Evolutionary conservation across 30 jellyfish, hydroid and myxozoan genomes (phyloP), one percentile per base, ranked within the genome.

Genomic region (Thelohanellus kitauei): DNA sequence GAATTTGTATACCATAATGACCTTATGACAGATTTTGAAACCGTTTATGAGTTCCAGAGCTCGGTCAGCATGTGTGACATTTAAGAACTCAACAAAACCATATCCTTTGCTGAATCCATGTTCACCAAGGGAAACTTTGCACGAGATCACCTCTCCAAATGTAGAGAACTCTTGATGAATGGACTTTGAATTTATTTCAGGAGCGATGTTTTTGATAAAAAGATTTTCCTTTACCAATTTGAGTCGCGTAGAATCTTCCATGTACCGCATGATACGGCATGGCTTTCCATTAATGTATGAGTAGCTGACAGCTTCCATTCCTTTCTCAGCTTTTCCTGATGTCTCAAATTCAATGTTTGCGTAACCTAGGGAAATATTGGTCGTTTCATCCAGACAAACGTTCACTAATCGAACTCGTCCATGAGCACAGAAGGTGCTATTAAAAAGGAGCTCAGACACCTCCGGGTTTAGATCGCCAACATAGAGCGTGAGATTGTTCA

Each of bases 221-320:
- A 75, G 64, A 45, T 75, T 75, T 9, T 88, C 95, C 45, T 54
- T 84, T 23, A 87, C 95, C 50, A 88, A 75, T 33, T 84, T 57
- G 15, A 87, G 83, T 14, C 64, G 89, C 17, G 95, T 48, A 11
- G 95, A 88, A 47, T 75, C 95, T 24, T 88, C 85, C 52, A 63
- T 87, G 0, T 87, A 75, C 95, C 95, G 65, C 95, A 75, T 75
- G 41, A 75, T 75, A 32, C 95, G 54, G 35, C 95, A 75, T 19
- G 95, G 84, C 17, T 88, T 51, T 22, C 95, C 95, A 49, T 75
- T 75, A 52, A 75, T 65, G 4, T 88, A 75, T 32, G 64, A 88
- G 42, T 56, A 75, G 56, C 65, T 75, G 83, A 75, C 47, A 14
- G 95, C 64, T 38, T 75, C 95, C 33, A 75, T 56, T 10, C 88